A percentile compares a stretch with the other conserved stretches of the same genome.
These are phyloP conservation scores for Myocastor coypus DNA, from an alignment of 2,113 vertebrate genomes.

Conservation along the genomic window DNA sequence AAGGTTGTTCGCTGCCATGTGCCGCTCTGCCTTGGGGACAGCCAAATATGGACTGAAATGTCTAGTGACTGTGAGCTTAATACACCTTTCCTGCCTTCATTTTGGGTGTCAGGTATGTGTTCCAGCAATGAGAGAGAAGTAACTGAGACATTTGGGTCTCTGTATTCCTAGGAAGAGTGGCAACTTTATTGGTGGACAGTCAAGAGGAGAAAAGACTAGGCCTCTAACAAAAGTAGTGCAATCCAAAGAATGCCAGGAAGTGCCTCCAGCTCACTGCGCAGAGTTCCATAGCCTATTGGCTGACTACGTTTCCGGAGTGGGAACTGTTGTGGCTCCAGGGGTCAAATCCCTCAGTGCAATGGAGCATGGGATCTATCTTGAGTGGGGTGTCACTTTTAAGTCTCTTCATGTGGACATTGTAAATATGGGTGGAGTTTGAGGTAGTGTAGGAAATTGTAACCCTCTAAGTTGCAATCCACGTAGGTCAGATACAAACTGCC, in stretches of 20 bases:
- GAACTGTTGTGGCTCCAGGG: not conserved
- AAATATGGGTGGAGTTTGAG: no score
- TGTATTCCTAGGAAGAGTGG: not conserved
- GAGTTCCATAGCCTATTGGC: not conserved
- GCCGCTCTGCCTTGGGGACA: no score
- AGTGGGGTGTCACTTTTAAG: rapidly evolving
- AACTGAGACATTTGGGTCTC: not conserved
- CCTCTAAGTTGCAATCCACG: rapidly evolving
- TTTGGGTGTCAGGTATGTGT: no score
- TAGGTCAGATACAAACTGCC: not conserved
- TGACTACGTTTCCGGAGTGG: not conserved
- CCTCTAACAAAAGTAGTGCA: not conserved
- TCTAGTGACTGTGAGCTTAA: no score
- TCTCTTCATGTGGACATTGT: rapidly evolving
- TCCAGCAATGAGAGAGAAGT: no score
- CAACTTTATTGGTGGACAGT: not conserved
- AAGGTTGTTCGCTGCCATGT: no score
- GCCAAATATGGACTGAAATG: no score
- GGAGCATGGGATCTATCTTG: not conserved
- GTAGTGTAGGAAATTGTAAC: not conserved
- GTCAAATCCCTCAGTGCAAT: rapidly evolving
- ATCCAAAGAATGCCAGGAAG: not conserved
- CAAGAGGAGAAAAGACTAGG: not conserved
- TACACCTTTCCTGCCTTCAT: no score
- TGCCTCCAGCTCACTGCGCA: not conserved